Conservation (phyloP, 1,140 invertebrate species). For the Cyclargus thomasi region DNA sequence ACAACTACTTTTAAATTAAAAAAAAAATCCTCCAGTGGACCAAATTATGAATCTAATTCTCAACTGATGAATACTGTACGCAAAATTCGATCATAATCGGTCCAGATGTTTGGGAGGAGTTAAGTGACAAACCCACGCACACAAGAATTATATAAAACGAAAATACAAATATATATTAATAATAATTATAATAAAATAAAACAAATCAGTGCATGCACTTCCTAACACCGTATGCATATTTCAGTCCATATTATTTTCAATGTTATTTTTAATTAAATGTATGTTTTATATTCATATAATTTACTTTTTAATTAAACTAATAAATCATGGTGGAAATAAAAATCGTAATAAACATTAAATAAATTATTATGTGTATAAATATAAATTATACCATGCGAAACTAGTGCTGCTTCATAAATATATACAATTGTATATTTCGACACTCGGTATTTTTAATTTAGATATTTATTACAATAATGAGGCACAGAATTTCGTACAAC, state of each 20-base stretch:
- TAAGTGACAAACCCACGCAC: too few species aligned
- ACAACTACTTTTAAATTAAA: too few species aligned
- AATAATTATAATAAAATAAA: too few species aligned
- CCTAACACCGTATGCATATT: background rate
- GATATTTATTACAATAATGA: background rate
- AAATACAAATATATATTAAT: background rate
- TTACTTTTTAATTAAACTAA: slow-evolving; percentile 8
- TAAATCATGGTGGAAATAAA: background rate
- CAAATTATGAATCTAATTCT: too few species aligned
- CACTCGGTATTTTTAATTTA: background rate
- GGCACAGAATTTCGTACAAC: too few species aligned
- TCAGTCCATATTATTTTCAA: background rate
- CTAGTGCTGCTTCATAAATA: background rate
- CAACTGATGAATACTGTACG: too few species aligned
- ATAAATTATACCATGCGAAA: slow-evolving; percentile 6
- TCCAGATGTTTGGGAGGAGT: too few species aligned
- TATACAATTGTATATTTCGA: background rate
- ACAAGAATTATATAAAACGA: too few species aligned
- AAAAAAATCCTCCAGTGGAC: too few species aligned
- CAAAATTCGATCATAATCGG: too few species aligned
- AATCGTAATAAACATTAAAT: slow-evolving; percentile 12
- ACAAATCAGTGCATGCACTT: background rate
- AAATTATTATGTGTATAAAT: slow-evolving; percentile 1
- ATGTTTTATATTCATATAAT: background rate
- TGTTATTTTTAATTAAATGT: background rate